phyloP scores from a whole-genome alignment of 2,113 vertebrate genomes.

The Hoplias malabaricus region DNA sequence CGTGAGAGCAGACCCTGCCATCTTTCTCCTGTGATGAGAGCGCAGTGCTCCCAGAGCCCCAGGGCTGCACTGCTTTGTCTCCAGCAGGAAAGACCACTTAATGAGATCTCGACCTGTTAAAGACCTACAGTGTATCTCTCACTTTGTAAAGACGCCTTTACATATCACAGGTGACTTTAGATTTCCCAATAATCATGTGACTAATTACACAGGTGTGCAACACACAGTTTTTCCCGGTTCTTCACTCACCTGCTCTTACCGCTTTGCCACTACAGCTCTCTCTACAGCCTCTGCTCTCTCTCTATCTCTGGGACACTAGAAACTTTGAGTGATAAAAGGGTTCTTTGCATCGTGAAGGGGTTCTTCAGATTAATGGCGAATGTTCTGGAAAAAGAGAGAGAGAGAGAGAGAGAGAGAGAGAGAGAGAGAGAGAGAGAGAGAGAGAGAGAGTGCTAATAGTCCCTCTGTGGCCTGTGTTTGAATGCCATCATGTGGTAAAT shows the following conservation, averaged over 20 bases:
- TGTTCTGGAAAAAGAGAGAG: neutral
- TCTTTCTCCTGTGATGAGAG: neutral
- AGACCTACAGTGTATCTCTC: no score
- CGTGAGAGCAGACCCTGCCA: neutral
- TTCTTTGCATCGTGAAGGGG: no score
- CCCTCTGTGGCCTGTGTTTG: constrained; percentile 31
- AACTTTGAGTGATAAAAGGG: no score
- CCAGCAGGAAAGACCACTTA: neutral
- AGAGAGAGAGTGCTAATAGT: constrained; percentile 1
- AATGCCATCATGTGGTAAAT: constrained; percentile 41
- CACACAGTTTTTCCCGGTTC: no score
- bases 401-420: neutral
- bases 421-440: neutral
- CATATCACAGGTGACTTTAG: no score
- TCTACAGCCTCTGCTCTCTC: no score
- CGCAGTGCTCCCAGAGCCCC: neutral
- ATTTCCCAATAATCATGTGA: no score
- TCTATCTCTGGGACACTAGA: no score
- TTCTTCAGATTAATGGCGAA: neutral
- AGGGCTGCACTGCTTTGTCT: neutral
- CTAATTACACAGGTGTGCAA: no score
- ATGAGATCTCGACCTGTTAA: neutral
- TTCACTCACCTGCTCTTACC: no score
- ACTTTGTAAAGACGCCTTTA: no score
- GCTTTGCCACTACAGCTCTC: no score